Evolutionary conservation across 92 coral and sea anemone species (phyloP).

Genomic region (Phenganax marumi): DNA sequence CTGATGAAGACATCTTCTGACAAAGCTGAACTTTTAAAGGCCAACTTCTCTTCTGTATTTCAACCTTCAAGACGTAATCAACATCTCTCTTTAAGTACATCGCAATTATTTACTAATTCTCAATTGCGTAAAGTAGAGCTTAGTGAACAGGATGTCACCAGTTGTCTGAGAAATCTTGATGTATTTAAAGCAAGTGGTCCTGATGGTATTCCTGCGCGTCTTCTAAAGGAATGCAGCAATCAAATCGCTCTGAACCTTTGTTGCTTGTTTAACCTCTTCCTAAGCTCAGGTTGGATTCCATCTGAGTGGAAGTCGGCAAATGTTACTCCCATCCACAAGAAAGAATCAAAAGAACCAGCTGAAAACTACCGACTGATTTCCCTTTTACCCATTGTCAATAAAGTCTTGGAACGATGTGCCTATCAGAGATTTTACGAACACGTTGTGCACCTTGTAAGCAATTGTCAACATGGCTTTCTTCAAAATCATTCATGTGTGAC

Average conservation of each 20-base stretch:
- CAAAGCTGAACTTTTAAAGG: neutral
- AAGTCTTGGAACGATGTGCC: constrained; percentile 12
- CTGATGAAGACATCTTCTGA: constrained; percentile 8
- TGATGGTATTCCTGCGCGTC: constrained; percentile 16
- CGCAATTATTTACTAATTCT: neutral
- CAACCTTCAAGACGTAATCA: constrained; percentile 11
- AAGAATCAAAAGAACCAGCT: constrained; percentile 4
- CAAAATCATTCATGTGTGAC: constrained; percentile 10
- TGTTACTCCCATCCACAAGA: constrained; percentile 7
- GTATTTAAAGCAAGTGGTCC: constrained; percentile 22
- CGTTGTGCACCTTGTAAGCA: neutral
- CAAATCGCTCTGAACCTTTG: neutral
- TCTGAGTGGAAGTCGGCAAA: constrained; percentile 19
- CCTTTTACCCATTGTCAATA: constrained; percentile 5
- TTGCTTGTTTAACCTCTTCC: constrained; percentile 21
- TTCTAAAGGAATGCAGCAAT: constrained; percentile 8
- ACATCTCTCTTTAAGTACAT: neutral
- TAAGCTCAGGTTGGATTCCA: neutral
- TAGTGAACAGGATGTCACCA: neutral
- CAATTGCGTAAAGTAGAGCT: neutral
- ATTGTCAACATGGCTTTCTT: constrained; percentile 23
- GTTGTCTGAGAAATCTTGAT: constrained; percentile 7
- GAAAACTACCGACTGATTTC: neutral
- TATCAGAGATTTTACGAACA: neutral
- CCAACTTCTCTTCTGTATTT: constrained; percentile 2